Base-by-base conservation (phyloP, 2,113 vertebrate species). In the Oceanites oceanicus region DNA sequence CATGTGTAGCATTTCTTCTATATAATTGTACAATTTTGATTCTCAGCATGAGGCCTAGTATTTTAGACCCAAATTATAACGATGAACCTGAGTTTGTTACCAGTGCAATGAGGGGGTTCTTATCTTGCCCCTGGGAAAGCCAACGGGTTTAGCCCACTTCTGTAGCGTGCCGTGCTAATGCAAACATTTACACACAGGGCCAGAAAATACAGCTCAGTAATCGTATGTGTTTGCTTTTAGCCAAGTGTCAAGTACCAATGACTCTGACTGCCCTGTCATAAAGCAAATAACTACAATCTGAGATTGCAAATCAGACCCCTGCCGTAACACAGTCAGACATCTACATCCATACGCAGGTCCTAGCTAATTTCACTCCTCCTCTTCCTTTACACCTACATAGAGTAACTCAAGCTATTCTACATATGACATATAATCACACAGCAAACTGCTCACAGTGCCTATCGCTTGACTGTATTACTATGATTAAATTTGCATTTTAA, bases 111-210 rank as follows among this genome's bases (percentile, higher is more conserved):
- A 70, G 13, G 18, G 15, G 3, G 6, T 47, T 87, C 27, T 66
- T 50, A 11, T 38, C 29, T 18, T 53, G 42, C 19, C 42, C 53
- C 26, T 19, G 8, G 47, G 44, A 90, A 79, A 40, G 18, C 19
- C 14, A 78, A 17, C 1, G 15, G 52, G 10, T 56, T 92, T 62
- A 55, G 44, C 62, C 18, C 58, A 36, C 29, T 34, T 87, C 23
- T 36, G 9, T 2, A 72, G 59, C 1, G 0, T 15, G 4, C 16
- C 27, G 20, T 0, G 0, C 7, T 40, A 63, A 77, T 49, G 8
- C 55, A 80, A 61, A 66, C 22, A 34, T 15, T 36, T 17, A 67
- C 29, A 53, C 20, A 8, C 34, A 10, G 0, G 0, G 23, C 3
- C 80, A 75, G 47, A 53, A 91, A 86, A 52, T 6, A 47, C 0